These are phyloP conservation scores for Prionailurus viverrinus DNA, from an alignment of 2,113 vertebrate genomes.

Conservation along the genomic window DNA sequence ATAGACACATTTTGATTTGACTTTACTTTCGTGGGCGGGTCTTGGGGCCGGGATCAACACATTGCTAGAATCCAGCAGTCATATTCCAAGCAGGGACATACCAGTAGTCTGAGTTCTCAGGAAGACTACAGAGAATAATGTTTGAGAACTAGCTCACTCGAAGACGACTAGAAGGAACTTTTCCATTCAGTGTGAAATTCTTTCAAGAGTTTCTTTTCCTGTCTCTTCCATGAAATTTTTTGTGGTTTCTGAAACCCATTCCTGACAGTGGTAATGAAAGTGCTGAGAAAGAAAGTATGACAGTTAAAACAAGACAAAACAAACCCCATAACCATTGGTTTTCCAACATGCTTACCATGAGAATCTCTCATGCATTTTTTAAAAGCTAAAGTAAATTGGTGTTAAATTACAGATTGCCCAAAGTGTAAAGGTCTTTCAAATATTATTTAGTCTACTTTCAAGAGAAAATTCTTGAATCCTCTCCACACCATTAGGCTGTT, in stretches of 20 bases:
- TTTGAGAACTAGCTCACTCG: not conserved
- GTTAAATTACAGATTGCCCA: not conserved
- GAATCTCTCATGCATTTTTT: not conserved
- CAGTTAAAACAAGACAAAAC: not conserved
- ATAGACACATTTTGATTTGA: not conserved
- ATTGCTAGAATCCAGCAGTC: not conserved
- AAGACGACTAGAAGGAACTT: not conserved
- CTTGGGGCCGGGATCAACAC: not conserved
- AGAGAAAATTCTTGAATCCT: constrained; percentile 21
- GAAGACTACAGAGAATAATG: not conserved
- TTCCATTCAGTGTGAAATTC: not conserved
- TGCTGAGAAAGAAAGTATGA: not conserved
- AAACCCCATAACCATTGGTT: not conserved
- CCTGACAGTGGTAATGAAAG: not conserved
- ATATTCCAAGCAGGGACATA: not conserved
- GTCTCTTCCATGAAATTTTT: not conserved
- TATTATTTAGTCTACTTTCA: not conserved
- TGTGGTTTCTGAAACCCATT: constrained; percentile 12
- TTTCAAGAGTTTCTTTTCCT: constrained; percentile 32
- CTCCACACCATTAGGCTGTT: not conserved
- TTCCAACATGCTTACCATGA: not conserved
- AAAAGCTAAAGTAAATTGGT: not conserved
- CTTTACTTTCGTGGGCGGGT: not conserved
- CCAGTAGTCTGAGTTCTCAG: not conserved
- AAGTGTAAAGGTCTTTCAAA: not conserved